Evolutionary conservation across 2,888 invertebrate species (phyloP).

Genomic region (Pseudococcus longispinus): DNA sequence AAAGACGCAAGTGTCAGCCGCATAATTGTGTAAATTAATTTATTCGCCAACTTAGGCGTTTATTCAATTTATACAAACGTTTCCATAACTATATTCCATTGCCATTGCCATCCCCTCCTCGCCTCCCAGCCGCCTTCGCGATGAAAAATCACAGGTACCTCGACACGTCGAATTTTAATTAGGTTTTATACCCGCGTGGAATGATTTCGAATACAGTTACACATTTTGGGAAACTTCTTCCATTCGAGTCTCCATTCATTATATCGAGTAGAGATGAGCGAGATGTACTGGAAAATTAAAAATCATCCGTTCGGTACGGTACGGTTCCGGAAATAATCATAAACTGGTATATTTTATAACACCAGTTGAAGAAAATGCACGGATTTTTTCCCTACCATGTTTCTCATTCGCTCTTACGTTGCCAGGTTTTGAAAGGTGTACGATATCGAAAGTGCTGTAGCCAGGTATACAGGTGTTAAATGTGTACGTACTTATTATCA

Average conservation of each 20-base stretch:
- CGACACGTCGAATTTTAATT: not conserved
- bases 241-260: not conserved
- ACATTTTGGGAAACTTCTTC: not conserved
- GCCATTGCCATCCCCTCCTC: not conserved
- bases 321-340: slow-evolving; percentile 6
- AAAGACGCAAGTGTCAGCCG: not conserved
- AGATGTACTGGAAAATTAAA: not conserved
- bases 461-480: slow-evolving; percentile 9
- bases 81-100: too few relatives aligned
- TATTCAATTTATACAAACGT: not conserved
- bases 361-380: not conserved
- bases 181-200: not conserved
- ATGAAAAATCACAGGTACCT: not conserved
- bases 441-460: slow-evolving; percentile 8
- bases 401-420: not conserved
- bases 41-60: not conserved
- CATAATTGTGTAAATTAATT: not conserved
- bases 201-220: not conserved
- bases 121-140: not conserved
- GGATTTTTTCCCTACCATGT: not conserved
- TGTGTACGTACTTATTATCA: not conserved
- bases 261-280: not conserved
- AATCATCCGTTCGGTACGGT: not conserved
- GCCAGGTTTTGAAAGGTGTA: not conserved
- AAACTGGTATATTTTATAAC: slow-evolving; percentile 32